Conservation (phyloP, 2,888 invertebrate species). For the Molorchus minor region DNA sequence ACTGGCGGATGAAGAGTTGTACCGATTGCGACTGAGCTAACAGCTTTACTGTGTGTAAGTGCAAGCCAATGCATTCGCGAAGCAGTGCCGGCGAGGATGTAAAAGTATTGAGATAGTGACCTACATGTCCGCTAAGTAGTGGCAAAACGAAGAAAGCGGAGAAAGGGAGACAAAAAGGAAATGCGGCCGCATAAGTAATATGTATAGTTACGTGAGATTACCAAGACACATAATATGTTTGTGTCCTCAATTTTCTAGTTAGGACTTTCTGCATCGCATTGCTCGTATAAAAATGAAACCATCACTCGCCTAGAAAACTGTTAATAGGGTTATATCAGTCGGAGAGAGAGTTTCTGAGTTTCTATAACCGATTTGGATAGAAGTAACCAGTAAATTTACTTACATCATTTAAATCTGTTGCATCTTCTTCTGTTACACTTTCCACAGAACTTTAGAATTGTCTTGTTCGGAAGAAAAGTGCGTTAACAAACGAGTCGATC, state of each 20-base stretch:
- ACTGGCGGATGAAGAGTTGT: conserved; percentile 10
- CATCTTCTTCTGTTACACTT: conserved; percentile 5
- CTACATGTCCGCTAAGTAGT: conserved; percentile 62
- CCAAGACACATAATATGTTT: conserved; percentile 61
- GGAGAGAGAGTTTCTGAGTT: conserved; percentile 24
- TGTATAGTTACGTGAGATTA: conserved; percentile 63
- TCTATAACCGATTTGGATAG: conserved; percentile 7
- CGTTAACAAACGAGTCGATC: no score
- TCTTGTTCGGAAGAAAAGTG: no score
- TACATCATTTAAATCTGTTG: conserved; percentile 8
- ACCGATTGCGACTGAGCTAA: conserved; percentile 27
- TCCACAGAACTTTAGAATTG: conserved; percentile 3
- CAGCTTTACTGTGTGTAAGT: conserved; percentile 54
- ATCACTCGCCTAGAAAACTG: conserved; percentile 41
- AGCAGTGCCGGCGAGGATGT: conserved; percentile 54
- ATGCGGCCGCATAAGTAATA: conserved; percentile 61
- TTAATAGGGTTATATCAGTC: conserved; percentile 33
- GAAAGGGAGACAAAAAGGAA: conserved; percentile 62
- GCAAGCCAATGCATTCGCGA: conserved; percentile 51
- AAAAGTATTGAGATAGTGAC: conserved; percentile 64
- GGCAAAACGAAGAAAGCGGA: conserved; percentile 63
- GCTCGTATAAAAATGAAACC: conserved; percentile 61
- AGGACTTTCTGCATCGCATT: conserved; percentile 57
- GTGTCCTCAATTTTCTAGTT: conserved; percentile 55
- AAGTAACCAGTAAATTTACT: neutral